Conservation (phyloP, 2,888 invertebrate genomes). For the Crepidodera aurea region DNA sequence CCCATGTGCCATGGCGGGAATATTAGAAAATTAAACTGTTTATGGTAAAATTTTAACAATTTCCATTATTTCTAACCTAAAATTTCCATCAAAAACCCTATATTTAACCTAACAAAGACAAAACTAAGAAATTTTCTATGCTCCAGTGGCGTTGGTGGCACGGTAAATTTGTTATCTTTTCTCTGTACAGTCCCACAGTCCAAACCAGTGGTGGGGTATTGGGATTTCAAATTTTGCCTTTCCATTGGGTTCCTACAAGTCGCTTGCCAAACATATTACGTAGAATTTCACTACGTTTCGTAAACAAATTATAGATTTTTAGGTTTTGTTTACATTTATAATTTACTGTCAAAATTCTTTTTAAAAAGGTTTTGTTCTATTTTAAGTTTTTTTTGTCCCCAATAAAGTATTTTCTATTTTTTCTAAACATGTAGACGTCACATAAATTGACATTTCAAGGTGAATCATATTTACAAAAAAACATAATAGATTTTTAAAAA, state of each 20-base stretch:
- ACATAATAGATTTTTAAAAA: too few relatives aligned
- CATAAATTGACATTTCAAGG: neutral
- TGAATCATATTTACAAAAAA: neutral
- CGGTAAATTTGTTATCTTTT: conserved; percentile 52
- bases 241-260: conserved; percentile 25
- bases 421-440: conserved; percentile 5
- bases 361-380: neutral
- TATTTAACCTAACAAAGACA: neutral
- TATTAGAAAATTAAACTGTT: conserved; percentile 45
- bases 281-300: neutral
- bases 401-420: neutral
- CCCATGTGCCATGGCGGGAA: conserved; percentile 55
- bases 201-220: conserved; percentile 47
- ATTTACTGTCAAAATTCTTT: conserved; percentile 3
- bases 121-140: conserved; percentile 40
- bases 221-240: conserved; percentile 38
- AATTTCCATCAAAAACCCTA: neutral
- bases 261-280: neutral
- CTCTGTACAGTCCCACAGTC: conserved; percentile 34
- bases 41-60: conserved; percentile 47
- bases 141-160: conserved; percentile 47
- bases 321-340: conserved; percentile 20
- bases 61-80: conserved; percentile 20
- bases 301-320: conserved; percentile 1
- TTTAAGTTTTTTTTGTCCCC: neutral